These are phyloP conservation scores for Cyprinodon tularosa DNA, from an alignment of 2,113 vertebrate species.

Conservation along the genomic window DNA sequence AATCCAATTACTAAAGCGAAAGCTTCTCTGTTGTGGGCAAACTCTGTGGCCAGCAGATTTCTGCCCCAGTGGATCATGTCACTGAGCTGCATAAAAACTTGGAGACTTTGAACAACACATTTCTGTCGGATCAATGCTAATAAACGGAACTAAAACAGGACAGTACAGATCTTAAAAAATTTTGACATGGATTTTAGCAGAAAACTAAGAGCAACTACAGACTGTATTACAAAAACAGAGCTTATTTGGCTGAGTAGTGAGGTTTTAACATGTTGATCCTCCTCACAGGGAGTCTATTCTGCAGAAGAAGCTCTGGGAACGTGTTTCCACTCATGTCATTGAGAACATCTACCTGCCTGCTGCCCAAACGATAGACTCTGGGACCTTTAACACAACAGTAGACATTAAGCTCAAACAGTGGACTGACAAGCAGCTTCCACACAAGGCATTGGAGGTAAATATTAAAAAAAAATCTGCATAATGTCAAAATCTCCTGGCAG, in stretches of 20 bases:
- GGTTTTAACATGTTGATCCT: not conserved
- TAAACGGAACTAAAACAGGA: slow-evolving; percentile 5
- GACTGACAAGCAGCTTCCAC: slow-evolving; percentile 98
- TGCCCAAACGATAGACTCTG: slow-evolving; percentile 94
- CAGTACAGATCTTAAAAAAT: not conserved
- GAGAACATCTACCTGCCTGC: slow-evolving; percentile 99
- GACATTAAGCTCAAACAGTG: slow-evolving; percentile 99
- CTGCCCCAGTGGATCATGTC: not conserved
- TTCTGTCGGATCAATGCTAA: not conserved
- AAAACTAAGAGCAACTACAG: not conserved
- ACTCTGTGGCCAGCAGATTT: slow-evolving; percentile 31
- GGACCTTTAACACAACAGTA: slow-evolving; percentile 98
- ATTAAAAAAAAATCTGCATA: not conserved
- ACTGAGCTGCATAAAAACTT: slow-evolving; percentile 6
- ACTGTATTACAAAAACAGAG: not conserved
- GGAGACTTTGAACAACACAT: slow-evolving; percentile 5
- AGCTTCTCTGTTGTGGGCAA: not conserved
- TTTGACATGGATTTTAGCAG: not conserved
- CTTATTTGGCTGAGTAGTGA: not conserved
- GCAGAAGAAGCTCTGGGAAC: slow-evolving; percentile 95
- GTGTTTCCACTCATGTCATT: slow-evolving; percentile 97
- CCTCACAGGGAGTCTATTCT: slow-evolving; percentile 92
- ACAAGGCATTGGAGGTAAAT: slow-evolving; percentile 95
- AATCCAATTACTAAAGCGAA: slow-evolving; percentile 5
- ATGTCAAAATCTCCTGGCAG: not conserved